Percentiles rank a stretch among this genome's conserved stretches.
These are phyloP conservation scores for Leistus spinibarbis DNA, from an alignment of 2,888 invertebrate genomes.

Conservation along the genomic window DNA sequence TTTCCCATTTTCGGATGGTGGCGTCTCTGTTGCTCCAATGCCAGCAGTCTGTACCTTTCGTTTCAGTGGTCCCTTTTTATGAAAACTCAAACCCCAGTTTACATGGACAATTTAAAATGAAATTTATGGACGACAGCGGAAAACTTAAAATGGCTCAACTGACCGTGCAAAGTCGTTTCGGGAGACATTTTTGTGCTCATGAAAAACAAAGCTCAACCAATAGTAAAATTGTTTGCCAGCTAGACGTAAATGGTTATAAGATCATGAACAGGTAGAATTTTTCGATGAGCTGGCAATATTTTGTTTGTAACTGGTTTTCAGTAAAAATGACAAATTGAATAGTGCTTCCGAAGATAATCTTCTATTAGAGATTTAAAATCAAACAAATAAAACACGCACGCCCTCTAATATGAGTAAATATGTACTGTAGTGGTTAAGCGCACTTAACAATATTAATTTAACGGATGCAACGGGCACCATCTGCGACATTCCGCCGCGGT, in stretches of 20 bases:
- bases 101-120: constrained; percentile 30
- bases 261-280: background rate
- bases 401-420: too few species aligned
- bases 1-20: background rate
- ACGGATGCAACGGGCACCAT: background rate
- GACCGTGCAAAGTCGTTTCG: constrained; percentile 12
- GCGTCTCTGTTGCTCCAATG: background rate
- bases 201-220: background rate
- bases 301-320: background rate
- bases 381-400: too few species aligned
- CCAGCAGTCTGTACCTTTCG: constrained; percentile 21
- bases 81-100: constrained; percentile 33
- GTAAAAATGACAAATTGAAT: background rate
- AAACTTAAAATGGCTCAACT: constrained; percentile 31
- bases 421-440: background rate
- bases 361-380: background rate
- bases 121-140: constrained; percentile 26
- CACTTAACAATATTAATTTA: constrained; percentile 8
- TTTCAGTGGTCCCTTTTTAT: background rate
- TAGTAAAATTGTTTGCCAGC: background rate
- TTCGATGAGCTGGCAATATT: background rate
- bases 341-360: background rate
- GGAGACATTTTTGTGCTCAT: background rate
- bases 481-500: background rate
- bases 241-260: background rate